Percentiles rank a stretch among this genome's conserved stretches.
These are phyloP conservation scores for Stenodema calcarata DNA, from an alignment of 2,888 invertebrate genomes.

Conservation along the genomic window DNA sequence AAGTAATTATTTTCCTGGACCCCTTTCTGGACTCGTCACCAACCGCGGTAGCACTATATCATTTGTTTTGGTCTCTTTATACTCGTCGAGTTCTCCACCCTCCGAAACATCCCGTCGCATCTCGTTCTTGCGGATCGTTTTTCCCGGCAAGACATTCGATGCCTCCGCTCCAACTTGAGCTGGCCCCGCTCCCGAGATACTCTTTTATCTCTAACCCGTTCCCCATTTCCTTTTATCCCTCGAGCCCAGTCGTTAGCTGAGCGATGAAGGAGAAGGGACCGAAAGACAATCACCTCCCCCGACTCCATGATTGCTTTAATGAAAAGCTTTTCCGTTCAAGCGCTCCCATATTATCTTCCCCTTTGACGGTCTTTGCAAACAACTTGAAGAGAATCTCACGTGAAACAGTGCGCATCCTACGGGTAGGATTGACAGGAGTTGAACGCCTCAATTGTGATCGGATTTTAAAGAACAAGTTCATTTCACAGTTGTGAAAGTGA, in stretches of 20 bases:
- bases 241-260: background rate
- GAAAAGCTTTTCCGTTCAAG: conserved; percentile 3
- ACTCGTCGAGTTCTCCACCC: background rate
- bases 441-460: background rate
- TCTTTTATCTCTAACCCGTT: conserved; percentile 3
- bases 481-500: too few relatives aligned
- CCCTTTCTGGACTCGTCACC: background rate
- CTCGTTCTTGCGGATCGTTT: background rate
- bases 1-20: background rate
- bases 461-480: too few relatives aligned
- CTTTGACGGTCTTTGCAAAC: background rate
- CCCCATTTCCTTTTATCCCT: background rate
- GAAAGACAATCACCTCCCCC: background rate
- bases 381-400: background rate
- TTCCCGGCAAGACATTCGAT: background rate
- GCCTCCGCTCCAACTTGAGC: background rate
- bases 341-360: background rate
- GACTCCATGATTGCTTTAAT: background rate
- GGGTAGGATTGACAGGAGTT: background rate
- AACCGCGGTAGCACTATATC: background rate
- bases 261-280: background rate
- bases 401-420: background rate
- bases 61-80: background rate
- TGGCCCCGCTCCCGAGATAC: background rate
- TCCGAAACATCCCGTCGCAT: background rate